Conservation (phyloP, 1,140 invertebrate species). For the Pseudomyrmex flavicornis region DNA sequence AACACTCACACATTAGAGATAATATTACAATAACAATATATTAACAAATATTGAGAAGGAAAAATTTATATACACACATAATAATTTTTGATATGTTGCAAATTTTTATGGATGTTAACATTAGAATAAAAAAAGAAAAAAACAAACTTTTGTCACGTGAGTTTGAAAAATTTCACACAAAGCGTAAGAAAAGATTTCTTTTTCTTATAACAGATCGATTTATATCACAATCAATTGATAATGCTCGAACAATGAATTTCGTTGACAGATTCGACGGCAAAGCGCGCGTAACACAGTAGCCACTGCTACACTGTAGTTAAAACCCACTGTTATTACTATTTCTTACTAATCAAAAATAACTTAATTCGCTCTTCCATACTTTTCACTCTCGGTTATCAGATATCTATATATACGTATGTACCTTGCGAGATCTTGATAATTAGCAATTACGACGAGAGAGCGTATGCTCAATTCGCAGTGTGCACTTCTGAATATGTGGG, state of each 20-base stretch:
- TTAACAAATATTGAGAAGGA: background rate
- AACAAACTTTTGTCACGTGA: background rate
- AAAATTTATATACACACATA: background rate
- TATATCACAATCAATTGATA: background rate
- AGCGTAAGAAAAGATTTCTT: no score
- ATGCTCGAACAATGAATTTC: background rate
- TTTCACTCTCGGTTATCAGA: background rate
- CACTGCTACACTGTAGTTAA: background rate
- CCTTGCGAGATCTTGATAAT: background rate
- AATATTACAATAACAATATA: background rate
- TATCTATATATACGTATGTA: no score
- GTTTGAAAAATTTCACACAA: background rate
- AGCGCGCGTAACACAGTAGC: background rate
- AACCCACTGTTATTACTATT: background rate
- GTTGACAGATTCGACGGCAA: background rate
- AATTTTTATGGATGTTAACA: background rate
- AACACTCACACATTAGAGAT: no score
- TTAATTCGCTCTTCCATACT: background rate
- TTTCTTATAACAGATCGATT: background rate
- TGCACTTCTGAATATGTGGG: background rate
- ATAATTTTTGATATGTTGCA: background rate
- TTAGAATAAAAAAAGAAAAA: background rate
- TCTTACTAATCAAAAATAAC: background rate
- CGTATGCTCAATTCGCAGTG: background rate
- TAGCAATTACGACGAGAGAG: background rate